Conservation (phyloP, 2,888 invertebrate genomes). For the Netelia melanura region DNA sequence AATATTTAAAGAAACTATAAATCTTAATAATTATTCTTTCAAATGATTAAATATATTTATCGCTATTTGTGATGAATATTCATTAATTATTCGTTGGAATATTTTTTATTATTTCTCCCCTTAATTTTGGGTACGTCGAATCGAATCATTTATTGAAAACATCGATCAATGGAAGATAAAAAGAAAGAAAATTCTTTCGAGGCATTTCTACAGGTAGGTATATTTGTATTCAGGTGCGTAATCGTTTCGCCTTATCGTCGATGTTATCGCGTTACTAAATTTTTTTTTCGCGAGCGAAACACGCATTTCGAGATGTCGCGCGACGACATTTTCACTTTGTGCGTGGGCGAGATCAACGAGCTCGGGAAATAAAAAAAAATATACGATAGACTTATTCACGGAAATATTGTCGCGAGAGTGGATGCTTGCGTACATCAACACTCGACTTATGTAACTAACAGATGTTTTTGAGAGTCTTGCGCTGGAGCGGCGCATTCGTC, state of each 20-base stretch:
- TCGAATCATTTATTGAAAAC: no score
- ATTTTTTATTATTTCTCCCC: no score
- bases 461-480: conserved; percentile 41
- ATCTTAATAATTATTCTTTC: no score
- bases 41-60: neutral
- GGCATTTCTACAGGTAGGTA: no score
- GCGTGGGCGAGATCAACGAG: neutral
- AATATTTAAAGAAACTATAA: no score
- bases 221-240: no score
- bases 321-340: conserved; percentile 24
- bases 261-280: neutral
- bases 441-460: conserved; percentile 47
- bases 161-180: no score
- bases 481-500: neutral
- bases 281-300: neutral
- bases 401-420: conserved; percentile 40
- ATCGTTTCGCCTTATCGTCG: neutral
- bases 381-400: conserved; percentile 19
- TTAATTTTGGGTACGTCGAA: no score
- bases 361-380: neutral
- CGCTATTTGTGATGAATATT: neutral
- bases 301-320: no score
- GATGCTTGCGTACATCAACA: neutral
- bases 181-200: no score
- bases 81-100: neutral